Evolutionary conservation across 2,113 vertebrate genomes (phyloP).

Genomic region (Ictidomys tridecemlineatus): DNA sequence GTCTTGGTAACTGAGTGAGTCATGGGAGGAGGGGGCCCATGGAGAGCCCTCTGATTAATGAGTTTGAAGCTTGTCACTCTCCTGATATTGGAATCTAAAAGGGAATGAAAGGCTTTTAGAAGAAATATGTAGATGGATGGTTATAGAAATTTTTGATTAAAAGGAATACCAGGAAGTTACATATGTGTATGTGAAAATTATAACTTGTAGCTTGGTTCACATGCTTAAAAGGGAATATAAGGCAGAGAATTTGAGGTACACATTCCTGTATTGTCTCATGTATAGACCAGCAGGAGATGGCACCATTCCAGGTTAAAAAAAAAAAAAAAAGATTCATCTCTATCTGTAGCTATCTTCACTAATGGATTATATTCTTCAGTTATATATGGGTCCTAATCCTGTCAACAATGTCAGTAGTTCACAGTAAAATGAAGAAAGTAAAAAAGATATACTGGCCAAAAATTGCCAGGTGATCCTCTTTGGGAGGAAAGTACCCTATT

Average conservation of each 20-base stretch:
- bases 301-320: not conserved
- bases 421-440: not conserved
- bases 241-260: not conserved
- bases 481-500: not conserved
- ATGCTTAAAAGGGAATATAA: not conserved
- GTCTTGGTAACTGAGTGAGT: not conserved
- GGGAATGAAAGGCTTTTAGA: not conserved
- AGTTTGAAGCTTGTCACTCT: not conserved
- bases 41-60: not conserved
- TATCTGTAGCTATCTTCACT: no score
- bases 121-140: not conserved
- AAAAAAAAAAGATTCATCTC: not conserved
- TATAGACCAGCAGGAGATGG: not conserved
- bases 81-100: not conserved
- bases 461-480: not conserved
- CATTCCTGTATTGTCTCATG: not conserved
- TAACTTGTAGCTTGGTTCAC: not conserved
- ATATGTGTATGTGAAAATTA: not conserved
- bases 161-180: not conserved
- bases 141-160: constrained; percentile 1
- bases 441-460: not conserved
- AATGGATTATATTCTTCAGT: not conserved
- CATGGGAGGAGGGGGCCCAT: not conserved
- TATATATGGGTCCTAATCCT: not conserved
- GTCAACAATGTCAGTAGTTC: not conserved